A percentile compares a stretch with the other conserved stretches of the same genome.
phyloP scores from a whole-genome alignment of 2,797 vertebrate genomes.

The Lepilemur septentrionalis region DNA sequence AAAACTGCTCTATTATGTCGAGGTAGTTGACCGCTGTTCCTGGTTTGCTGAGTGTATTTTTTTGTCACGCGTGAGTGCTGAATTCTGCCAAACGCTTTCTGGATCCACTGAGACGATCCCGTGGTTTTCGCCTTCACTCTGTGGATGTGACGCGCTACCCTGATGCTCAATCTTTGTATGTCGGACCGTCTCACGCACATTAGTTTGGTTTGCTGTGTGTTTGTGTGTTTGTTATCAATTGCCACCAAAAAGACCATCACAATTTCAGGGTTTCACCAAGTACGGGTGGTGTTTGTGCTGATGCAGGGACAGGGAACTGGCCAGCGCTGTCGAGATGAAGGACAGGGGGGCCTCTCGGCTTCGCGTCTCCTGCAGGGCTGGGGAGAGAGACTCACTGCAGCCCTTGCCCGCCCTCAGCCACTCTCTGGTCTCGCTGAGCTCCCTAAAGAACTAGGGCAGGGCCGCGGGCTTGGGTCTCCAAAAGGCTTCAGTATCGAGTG shows the following conservation, averaged over 20 bases:
- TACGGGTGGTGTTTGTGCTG: accelerated
- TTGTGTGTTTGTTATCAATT: background rate
- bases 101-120: background rate
- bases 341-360: background rate
- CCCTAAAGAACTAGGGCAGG: accelerated
- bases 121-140: background rate
- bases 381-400: background rate
- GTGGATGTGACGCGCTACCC: background rate
- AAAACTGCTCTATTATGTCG: background rate
- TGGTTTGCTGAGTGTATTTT: background rate
- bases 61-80: too few species aligned
- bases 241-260: background rate
- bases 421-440: accelerated
- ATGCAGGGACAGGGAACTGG: accelerated
- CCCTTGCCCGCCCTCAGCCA: accelerated
- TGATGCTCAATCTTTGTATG: background rate
- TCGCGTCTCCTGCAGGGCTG: background rate
- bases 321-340: background rate
- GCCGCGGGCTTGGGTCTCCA: accelerated
- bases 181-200: too few species aligned
- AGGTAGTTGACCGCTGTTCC: background rate
- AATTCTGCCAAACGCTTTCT: background rate
- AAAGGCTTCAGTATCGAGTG: accelerated
- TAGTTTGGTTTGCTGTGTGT: background rate
- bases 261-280: background rate